Conservation (phyloP, 2,888 invertebrate genomes). For the Tortricodes alternella region DNA sequence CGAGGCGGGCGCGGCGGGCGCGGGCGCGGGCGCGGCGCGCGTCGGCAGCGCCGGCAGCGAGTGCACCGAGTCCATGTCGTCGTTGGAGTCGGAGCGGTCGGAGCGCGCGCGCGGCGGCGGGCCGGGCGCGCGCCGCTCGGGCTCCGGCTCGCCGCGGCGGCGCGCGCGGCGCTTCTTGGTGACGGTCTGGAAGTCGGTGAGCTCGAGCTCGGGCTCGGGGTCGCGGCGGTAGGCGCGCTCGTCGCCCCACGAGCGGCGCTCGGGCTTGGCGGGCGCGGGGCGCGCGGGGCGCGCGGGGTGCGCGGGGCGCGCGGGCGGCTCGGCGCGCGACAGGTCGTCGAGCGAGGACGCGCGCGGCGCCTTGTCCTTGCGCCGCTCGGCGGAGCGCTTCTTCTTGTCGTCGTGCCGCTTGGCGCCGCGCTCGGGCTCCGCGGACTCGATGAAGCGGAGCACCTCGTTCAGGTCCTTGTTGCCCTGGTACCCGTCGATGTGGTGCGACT, state of each 20-base stretch:
- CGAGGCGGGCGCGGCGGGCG: conserved; percentile 79
- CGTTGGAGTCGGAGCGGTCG: conserved; percentile 92
- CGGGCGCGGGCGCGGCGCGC: conserved; percentile 42
- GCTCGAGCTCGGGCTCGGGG: conserved; percentile 63
- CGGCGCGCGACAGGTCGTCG: conserved; percentile 89
- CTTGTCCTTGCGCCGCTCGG: conserved; percentile 44
- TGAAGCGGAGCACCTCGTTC: conserved; percentile 89
- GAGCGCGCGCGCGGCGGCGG: conserved; percentile 84
- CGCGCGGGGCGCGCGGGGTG: conserved; percentile 36
- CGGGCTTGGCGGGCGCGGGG: conserved; percentile 56
- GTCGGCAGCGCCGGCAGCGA: conserved; percentile 86
- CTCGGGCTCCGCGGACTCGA: conserved; percentile 84
- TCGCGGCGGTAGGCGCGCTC: conserved; percentile 74
- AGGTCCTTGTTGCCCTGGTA: conserved; percentile 91
- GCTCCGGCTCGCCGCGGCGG: conserved; percentile 79
- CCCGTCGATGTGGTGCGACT: conserved; percentile 87
- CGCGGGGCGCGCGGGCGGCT: conserved; percentile 67
- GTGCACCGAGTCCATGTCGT: conserved; percentile 92
- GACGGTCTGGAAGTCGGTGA: conserved; percentile 91
- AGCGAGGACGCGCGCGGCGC: conserved; percentile 89
- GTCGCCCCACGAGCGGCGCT: conserved; percentile 87
- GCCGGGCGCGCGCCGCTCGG: conserved; percentile 51
- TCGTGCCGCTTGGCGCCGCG: conserved; percentile 76
- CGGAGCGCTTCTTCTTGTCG: conserved; percentile 54
- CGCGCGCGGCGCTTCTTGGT: conserved; percentile 91